phyloP scores from a whole-genome alignment of 2,888 invertebrate genomes.

The Koerneria pararmatus region DNA sequence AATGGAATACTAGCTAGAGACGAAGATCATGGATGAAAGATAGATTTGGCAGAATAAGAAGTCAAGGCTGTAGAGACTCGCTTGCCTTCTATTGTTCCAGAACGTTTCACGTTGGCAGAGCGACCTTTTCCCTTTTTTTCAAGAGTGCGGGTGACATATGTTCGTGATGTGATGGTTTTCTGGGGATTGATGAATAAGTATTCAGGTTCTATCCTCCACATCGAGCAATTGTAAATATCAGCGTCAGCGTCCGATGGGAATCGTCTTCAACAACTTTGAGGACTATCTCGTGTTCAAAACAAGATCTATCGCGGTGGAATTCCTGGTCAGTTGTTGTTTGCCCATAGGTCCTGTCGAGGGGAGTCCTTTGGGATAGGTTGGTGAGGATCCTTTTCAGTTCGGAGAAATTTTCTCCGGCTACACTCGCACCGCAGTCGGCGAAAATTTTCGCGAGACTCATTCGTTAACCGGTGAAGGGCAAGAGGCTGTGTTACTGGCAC shows the following conservation, averaged over 20 bases:
- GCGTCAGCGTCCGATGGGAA: conserved; percentile 41
- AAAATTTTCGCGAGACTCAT: no score
- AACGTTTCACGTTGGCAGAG: no score
- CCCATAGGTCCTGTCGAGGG: background rate
- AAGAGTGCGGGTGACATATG: no score
- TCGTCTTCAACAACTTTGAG: conserved; percentile 41
- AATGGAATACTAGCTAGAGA: conserved; percentile 1
- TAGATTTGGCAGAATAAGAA: background rate
- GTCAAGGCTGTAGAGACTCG: background rate
- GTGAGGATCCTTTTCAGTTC: no score
- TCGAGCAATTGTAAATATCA: conserved; percentile 42
- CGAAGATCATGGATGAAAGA: background rate
- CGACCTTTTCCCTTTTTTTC: no score
- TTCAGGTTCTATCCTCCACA: conserved; percentile 39
- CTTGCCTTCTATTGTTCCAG: no score
- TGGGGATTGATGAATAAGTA: background rate
- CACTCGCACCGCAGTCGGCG: no score
- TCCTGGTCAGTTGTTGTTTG: conserved; percentile 29
- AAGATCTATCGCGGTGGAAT: conserved; percentile 50
- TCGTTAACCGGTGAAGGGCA: no score
- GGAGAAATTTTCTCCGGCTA: no score
- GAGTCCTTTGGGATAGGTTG: no score
- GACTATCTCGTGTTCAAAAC: conserved; percentile 53
- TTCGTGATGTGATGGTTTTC: no score
- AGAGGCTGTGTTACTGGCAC: no score